Conservation (phyloP, 2,888 invertebrate species). For the Cantharis lateralis region DNA sequence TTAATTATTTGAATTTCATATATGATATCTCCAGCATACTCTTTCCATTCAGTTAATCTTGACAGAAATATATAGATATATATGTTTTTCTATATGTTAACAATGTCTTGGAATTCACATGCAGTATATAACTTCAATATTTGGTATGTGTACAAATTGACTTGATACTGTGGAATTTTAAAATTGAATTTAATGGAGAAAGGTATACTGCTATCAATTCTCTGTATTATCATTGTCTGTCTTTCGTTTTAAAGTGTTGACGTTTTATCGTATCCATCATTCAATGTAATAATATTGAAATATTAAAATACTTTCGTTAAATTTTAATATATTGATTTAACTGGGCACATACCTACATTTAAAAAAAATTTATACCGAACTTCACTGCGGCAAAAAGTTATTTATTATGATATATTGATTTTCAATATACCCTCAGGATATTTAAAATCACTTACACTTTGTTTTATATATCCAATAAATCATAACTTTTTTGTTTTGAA, state of each 20-base stretch:
- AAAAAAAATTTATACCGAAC: not conserved
- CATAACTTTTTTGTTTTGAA: not conserved
- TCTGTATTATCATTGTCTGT: not conserved
- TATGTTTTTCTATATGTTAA: not conserved
- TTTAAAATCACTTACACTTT: not conserved
- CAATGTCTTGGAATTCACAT: not conserved
- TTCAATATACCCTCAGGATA: not conserved
- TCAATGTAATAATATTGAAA: not conserved
- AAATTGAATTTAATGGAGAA: not conserved
- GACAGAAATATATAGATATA: not conserved
- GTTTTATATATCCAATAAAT: not conserved
- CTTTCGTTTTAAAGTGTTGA: conserved; percentile 4
- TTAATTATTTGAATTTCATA: not conserved
- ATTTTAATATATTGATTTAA: not conserved
- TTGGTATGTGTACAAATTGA: not conserved
- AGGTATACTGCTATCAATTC: not conserved
- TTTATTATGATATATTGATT: not conserved
- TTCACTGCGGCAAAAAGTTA: not conserved
- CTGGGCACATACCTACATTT: not conserved
- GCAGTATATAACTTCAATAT: not conserved
- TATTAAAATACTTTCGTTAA: not conserved
- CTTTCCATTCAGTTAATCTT: not conserved
- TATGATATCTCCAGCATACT: not conserved
- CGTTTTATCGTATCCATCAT: conserved; percentile 3
- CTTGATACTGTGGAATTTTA: not conserved